phyloP scores from a whole-genome alignment of 2,797 vertebrate genomes.

The Meda fulgida region DNA sequence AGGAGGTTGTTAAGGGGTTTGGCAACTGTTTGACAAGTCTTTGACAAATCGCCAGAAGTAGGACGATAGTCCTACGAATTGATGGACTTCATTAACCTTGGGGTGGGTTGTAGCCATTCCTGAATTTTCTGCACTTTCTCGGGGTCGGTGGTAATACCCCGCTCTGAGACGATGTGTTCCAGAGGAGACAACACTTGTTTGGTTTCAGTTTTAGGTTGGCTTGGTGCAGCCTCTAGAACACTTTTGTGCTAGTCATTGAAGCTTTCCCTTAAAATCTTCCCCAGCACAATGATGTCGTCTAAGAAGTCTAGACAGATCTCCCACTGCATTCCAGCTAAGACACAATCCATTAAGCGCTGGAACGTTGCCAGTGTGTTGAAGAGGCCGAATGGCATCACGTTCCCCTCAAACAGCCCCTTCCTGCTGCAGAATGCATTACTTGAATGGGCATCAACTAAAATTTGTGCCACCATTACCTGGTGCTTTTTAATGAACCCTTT shows the following conservation, averaged over 20 bases:
- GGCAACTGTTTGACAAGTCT: constrained; percentile 40
- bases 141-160: constrained; percentile 24
- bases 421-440: constrained; percentile 40
- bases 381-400: constrained; percentile 36
- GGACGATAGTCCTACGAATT: constrained; percentile 46
- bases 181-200: constrained; percentile 27
- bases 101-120: neutral
- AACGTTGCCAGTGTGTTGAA: constrained; percentile 63
- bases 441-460: neutral
- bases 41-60: constrained; percentile 53
- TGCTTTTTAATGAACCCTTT: constrained; percentile 38
- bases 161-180: neutral
- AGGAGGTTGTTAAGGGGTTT: constrained; percentile 40
- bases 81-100: constrained; percentile 4
- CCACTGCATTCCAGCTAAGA: constrained; percentile 69
- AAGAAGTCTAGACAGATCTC: constrained; percentile 8
- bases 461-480: constrained; percentile 2
- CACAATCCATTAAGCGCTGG: constrained; percentile 67
- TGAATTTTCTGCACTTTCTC: constrained; percentile 29
- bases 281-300: constrained; percentile 21
- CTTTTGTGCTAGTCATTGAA: neutral
- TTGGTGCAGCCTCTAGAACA: constrained; percentile 8
- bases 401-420: constrained; percentile 56
- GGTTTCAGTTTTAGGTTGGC: constrained; percentile 22
- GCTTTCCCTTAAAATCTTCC: neutral